Percentiles rank a stretch among this genome's conserved stretches.
Evolutionary conservation across 1,140 invertebrate species (phyloP).

Genomic region (Spodoptera frugiperda): DNA sequence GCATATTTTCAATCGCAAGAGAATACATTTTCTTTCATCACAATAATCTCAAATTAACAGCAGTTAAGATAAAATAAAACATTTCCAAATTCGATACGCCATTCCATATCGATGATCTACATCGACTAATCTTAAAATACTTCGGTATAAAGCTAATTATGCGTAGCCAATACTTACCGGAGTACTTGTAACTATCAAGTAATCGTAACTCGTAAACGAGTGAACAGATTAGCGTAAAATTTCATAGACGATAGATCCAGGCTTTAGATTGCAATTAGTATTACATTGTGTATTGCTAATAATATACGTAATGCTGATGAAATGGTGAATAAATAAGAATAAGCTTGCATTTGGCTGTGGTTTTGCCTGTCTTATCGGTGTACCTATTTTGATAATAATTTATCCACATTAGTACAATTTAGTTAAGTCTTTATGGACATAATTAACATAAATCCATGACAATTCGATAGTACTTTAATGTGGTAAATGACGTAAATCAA

Average conservation of each 20-base stretch:
- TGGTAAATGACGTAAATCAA: no score
- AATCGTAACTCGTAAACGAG: slow-evolving; percentile 20
- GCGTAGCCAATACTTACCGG: slow-evolving; percentile 11
- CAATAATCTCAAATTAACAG: neutral
- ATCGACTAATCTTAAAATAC: slow-evolving; percentile 13
- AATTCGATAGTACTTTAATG: no score
- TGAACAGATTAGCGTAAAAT: slow-evolving; percentile 38
- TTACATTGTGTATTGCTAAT: slow-evolving; percentile 25
- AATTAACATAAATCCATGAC: no score
- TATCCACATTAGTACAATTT: no score
- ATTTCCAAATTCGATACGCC: neutral
- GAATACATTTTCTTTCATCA: no score
- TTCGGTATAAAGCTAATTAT: slow-evolving; percentile 26
- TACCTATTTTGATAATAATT: no score
- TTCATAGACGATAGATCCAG: slow-evolving; percentile 36
- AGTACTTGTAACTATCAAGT: neutral
- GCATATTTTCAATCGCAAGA: no score
- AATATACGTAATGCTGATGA: slow-evolving; percentile 29
- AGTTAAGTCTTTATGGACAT: no score
- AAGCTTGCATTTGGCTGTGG: neutral
- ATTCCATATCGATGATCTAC: slow-evolving; percentile 7
- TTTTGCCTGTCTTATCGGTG: neutral
- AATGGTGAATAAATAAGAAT: slow-evolving; percentile 28
- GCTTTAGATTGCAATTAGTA: slow-evolving; percentile 30
- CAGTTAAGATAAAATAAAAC: neutral